phyloP scores from a whole-genome alignment of 2,797 vertebrate species.

The Merluccius polli region DNA sequence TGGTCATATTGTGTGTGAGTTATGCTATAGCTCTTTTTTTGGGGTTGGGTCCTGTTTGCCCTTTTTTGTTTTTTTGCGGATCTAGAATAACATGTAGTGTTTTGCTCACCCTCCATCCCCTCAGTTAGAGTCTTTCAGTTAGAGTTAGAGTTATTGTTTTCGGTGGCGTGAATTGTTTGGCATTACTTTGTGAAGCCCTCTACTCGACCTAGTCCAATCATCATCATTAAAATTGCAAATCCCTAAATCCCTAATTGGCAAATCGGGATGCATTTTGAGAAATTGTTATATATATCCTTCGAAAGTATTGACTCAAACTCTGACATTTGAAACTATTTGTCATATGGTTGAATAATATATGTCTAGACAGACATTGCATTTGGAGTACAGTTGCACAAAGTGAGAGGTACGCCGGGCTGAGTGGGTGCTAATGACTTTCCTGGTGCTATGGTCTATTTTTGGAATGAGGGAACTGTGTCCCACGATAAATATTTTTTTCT shows the following conservation, averaged over 20 bases:
- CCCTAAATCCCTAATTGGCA: not conserved
- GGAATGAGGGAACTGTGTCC: not conserved
- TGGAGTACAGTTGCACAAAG: not conserved
- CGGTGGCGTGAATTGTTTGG: not conserved
- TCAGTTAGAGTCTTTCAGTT: no score
- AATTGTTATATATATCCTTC: no score
- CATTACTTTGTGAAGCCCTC: not conserved
- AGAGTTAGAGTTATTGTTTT: not conserved
- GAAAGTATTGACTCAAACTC: no score
- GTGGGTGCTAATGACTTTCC: not conserved
- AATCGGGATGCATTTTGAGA: not conserved
- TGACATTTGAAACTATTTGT: not conserved
- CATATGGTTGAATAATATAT: not conserved
- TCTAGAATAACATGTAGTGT: not conserved
- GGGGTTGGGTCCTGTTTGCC: no score
- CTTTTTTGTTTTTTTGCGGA: no score
- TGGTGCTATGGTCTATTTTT: not conserved
- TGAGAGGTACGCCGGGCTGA: not conserved
- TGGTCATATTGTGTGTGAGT: not conserved
- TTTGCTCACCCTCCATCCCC: not conserved
- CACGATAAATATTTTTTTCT: not conserved
- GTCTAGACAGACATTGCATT: not conserved
- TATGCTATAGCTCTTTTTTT: no score
- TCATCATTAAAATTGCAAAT: no score
- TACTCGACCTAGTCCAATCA: not conserved